phyloP scores from a whole-genome alignment of 2,113 vertebrate species.

The Hydrolagus affinis region DNA sequence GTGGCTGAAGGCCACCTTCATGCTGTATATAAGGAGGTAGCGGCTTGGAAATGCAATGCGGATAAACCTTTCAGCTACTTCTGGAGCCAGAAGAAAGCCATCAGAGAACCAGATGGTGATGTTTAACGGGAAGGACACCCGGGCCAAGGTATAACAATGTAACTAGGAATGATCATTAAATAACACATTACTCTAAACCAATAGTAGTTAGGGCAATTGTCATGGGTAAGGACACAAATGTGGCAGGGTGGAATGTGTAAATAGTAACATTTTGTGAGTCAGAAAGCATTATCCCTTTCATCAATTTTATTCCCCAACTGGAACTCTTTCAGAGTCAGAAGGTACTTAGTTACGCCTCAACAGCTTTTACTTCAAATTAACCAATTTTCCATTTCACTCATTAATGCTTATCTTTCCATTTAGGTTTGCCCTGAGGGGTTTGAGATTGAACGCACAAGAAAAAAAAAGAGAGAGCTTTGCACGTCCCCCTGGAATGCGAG shows the following conservation, averaged over 20 bases:
- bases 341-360: slow-evolving; percentile 40
- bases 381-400: slow-evolving; percentile 41
- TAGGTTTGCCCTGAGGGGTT: neutral
- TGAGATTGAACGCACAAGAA: neutral
- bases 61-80: neutral
- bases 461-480: neutral
- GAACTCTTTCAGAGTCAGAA: slow-evolving; percentile 20
- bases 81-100: neutral
- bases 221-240: slow-evolving; percentile 34
- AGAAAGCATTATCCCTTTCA: slow-evolving; percentile 42
- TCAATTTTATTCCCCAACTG: slow-evolving; percentile 44
- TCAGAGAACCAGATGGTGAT: neutral
- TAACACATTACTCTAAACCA: neutral
- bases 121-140: neutral
- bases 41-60: neutral
- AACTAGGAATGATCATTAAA: neutral
- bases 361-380: slow-evolving; percentile 35
- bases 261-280: slow-evolving; percentile 37
- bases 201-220: slow-evolving; percentile 21
- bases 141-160: neutral
- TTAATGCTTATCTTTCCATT: slow-evolving; percentile 40
- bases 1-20: neutral
- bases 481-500: neutral
- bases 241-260: neutral
- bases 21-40: neutral